Evolutionary conservation across 2,797 vertebrate genomes (phyloP), one percentile per base, ranked within the genome.

Genomic region (Gila robusta): DNA sequence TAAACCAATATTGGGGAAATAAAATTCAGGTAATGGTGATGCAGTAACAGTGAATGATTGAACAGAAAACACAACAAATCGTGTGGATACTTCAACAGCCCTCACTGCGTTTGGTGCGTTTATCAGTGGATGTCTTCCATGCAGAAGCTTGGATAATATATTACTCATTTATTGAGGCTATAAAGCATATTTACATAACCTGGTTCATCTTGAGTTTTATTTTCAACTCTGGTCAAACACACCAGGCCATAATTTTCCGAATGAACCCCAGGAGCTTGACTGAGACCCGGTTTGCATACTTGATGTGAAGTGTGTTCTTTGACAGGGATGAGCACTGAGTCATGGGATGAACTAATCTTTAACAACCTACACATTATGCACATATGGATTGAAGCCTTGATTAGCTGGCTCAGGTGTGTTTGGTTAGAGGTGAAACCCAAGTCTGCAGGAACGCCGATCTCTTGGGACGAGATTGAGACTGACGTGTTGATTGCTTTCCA

Each of bases 401-500:
- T 77, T 67, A 39, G 39, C 37, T 59, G 64, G 66, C 35, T 85
- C 52, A 79, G 67, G 26, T 85, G 66, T 62, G 47, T 59, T 71
- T 79, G 37, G 26, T 67, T 35, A 1, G 37, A 76, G 71, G 59
- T 52, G 73, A 44, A 52, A 37, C 54, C 17, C 21, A 83, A 67
- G 9, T 49, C 41, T 41, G 39, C 23, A 28, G 37, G 35, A 52
- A 23, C 9, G 17, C 6, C 0, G 49, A 69, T 79, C 74, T 79
- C 76, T n/a, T 23, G 47, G 49, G 83, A 12, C 49, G 37, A 21
- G 35, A 28, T 32, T 59, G 26, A 37, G 23, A 76, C 32, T 23
- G 17, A 21, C 52, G 35, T 84, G 70, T 64, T 80, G 56, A 82
- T 87, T 49, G 77, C 66, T 81, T 23, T 73, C 83, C 52, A 66